Evolutionary conservation across 2,113 vertebrate genomes (phyloP).

Genomic region (Neolamprologus brichardi): DNA sequence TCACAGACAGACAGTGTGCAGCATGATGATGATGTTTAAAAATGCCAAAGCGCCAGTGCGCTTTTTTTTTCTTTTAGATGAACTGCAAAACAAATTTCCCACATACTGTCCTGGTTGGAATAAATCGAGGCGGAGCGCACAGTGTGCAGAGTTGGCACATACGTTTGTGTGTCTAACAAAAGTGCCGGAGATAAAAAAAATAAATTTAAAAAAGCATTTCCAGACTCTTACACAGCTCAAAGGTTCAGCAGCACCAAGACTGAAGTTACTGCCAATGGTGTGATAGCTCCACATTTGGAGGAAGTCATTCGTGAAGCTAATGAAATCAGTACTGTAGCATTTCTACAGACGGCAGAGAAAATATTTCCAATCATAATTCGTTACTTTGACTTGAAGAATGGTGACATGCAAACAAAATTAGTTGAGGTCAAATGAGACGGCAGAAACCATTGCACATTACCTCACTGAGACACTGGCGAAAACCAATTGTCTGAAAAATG

Average conservation of each 20-base stretch:
- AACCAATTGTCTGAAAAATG: neutral
- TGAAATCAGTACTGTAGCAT: neutral
- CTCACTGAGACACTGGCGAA: neutral
- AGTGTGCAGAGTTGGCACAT: neutral
- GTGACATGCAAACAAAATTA: neutral
- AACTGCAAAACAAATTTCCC: neutral
- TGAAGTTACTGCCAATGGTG: neutral
- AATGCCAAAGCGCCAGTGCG: rapidly evolving
- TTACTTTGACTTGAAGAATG: neutral
- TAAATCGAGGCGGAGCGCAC: neutral
- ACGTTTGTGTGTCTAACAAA: neutral
- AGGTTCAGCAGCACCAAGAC: neutral
- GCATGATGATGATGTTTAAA: too few relatives aligned
- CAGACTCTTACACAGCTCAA: neutral
- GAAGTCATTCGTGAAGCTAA: neutral
- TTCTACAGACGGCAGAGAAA: neutral
- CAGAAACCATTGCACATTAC: neutral
- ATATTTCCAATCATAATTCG: neutral
- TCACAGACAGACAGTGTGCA: neutral
- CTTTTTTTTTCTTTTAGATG: rapidly evolving
- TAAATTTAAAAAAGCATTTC: neutral
- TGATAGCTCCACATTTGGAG: neutral
- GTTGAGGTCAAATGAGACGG: neutral
- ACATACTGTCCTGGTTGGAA: neutral
- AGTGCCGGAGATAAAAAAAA: neutral